phyloP scores from a whole-genome alignment of 2,797 vertebrate species.

The Gymnopithys bicolor region DNA sequence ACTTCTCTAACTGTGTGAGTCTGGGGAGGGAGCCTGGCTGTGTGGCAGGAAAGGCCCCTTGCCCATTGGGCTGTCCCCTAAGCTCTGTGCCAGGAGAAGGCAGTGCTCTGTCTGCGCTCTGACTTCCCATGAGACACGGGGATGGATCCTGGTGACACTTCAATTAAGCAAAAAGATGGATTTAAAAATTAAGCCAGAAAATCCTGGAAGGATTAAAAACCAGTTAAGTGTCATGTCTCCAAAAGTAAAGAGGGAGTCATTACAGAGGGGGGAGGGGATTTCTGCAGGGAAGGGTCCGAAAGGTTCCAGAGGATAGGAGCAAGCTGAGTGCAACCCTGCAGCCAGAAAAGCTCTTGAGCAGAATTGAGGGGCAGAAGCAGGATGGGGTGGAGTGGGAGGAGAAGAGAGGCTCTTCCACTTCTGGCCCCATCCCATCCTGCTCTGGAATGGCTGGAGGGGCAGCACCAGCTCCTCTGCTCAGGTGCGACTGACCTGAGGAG shows the following conservation, averaged over 20 bases:
- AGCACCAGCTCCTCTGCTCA: background rate
- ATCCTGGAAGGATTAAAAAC: background rate
- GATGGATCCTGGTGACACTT: background rate
- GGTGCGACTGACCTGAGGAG: background rate
- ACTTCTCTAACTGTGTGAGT: accelerated
- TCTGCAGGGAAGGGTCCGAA: background rate
- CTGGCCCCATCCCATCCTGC: accelerated
- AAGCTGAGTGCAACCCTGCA: background rate
- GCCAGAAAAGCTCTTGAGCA: background rate
- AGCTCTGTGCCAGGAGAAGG: background rate
- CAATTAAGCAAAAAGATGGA: background rate
- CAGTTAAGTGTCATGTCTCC: background rate
- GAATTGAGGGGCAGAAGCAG: background rate
- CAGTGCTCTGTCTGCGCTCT: background rate
- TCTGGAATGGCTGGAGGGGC: background rate
- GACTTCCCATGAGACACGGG: background rate
- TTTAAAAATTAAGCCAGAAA: background rate
- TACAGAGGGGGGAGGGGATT: background rate
- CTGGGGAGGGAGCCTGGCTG: background rate
- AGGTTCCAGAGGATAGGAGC: background rate
- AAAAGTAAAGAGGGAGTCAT: background rate
- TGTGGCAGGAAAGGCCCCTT: background rate
- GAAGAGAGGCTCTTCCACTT: background rate
- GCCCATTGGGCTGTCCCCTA: background rate
- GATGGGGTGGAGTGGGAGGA: accelerated